phyloP scores from a whole-genome alignment of 2,797 vertebrate species.

The Premnoplex brunnescens region DNA sequence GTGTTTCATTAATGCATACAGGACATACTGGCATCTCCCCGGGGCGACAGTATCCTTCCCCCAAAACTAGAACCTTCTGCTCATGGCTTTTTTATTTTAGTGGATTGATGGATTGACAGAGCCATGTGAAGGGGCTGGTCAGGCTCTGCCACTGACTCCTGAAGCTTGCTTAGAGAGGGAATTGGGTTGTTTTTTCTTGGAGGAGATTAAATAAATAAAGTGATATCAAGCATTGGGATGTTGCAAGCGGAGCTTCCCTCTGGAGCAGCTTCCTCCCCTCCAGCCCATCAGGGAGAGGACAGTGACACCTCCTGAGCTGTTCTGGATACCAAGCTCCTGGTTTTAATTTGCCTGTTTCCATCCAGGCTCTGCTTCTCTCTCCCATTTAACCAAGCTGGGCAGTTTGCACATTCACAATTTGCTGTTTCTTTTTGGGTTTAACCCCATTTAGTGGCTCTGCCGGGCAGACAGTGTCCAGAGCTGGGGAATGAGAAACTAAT shows the following conservation, averaged over 20 bases:
- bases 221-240: fast-evolving
- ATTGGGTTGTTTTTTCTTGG: not conserved
- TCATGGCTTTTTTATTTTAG: not conserved
- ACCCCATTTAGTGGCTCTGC: not conserved
- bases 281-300: not conserved
- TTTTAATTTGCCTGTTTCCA: not conserved
- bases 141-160: not conserved
- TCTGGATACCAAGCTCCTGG: not conserved
- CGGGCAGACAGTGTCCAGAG: not conserved
- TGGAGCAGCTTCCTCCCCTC: not conserved
- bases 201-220: not conserved
- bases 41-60: not conserved
- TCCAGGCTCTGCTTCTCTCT: not conserved
- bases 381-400: not conserved
- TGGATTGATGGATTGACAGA: not conserved
- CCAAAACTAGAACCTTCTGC: constrained; percentile 6
- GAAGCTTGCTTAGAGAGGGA: not conserved
- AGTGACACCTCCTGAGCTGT: not conserved
- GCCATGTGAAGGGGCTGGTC: not conserved
- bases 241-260: fast-evolving
- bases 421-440: not conserved
- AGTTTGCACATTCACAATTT: not conserved
- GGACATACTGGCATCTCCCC: constrained; percentile 9
- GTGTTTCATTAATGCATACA: constrained; percentile 59
- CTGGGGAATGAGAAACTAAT: not conserved